Conservation (phyloP, 1,140 invertebrate species). For the Conopomorpha cramerella region DNA sequence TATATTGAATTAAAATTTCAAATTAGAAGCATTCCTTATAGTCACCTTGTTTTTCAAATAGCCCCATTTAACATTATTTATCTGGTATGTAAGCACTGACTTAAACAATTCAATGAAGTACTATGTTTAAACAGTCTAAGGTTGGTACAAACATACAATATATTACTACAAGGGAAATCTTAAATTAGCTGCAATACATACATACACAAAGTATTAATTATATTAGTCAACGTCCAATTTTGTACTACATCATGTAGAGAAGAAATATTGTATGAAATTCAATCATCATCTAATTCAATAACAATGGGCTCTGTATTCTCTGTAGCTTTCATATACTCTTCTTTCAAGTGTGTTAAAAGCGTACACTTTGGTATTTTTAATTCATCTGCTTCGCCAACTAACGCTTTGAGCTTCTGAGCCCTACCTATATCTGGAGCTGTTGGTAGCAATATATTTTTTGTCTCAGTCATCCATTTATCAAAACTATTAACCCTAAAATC, state of each 20-base stretch:
- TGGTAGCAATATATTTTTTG: slow-evolving; percentile 81
- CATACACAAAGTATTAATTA: slow-evolving; percentile 1
- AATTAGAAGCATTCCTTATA: too few species aligned
- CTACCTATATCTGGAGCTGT: slow-evolving; percentile 70
- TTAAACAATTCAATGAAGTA: too few species aligned
- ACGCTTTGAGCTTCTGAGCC: slow-evolving; percentile 65
- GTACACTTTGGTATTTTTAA: slow-evolving; percentile 57
- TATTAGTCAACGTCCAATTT: slow-evolving; percentile 13
- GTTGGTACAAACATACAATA: too few species aligned
- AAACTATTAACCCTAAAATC: slow-evolving; percentile 90
- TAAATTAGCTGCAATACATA: too few species aligned
- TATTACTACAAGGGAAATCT: too few species aligned
- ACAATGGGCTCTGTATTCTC: slow-evolving; percentile 49
- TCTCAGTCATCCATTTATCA: slow-evolving; percentile 87
- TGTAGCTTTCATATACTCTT: slow-evolving; percentile 40
- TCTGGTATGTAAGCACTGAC: too few species aligned
- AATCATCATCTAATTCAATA: slow-evolving; percentile 54
- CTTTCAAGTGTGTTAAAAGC: slow-evolving; percentile 38
- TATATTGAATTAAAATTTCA: too few species aligned
- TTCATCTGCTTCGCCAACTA: slow-evolving; percentile 51
- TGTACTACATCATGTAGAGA: slow-evolving; percentile 17
- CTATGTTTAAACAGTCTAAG: too few species aligned
- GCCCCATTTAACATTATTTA: too few species aligned
- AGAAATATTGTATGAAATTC: slow-evolving; percentile 10
- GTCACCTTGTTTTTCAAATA: too few species aligned